phyloP scores from a whole-genome alignment of 2,113 vertebrate genomes.

The Toxotes jaculatrix region DNA sequence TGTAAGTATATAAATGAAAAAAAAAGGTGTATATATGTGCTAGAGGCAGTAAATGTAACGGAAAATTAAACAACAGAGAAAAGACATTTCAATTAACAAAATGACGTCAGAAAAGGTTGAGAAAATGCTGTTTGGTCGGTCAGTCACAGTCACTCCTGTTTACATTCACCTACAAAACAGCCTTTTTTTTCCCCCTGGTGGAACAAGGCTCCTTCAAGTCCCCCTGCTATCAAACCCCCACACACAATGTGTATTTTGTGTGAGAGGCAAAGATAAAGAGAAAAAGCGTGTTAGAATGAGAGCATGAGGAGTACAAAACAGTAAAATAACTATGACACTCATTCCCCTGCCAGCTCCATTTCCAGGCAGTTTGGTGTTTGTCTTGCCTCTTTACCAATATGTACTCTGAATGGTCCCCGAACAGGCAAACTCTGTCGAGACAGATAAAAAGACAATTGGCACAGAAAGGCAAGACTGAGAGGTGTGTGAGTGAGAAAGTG shows the following conservation, averaged over 20 bases:
- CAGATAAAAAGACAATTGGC: slow-evolving; percentile 70
- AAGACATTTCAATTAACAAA: neutral
- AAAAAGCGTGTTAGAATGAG: neutral
- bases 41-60: too few species aligned
- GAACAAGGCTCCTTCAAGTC: neutral
- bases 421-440: slow-evolving; percentile 66
- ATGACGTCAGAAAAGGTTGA: too few species aligned
- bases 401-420: slow-evolving; percentile 46
- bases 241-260: too few species aligned
- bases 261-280: neutral
- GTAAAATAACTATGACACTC: slow-evolving; percentile 22
- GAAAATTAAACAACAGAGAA: neutral
- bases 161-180: neutral
- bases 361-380: slow-evolving; percentile 59
- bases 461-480: slow-evolving; percentile 33
- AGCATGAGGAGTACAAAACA: slow-evolving; percentile 5
- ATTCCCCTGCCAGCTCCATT: slow-evolving; percentile 52
- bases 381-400: slow-evolving; percentile 66
- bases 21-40: too few species aligned
- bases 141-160: neutral
- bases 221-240: neutral
- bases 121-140: too few species aligned
- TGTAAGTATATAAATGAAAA: too few species aligned
- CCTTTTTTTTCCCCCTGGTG: neutral
- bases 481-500: slow-evolving; percentile 28